Evolutionary conservation across 2,888 invertebrate species (phyloP).

Genomic region (Andrena marginata): DNA sequence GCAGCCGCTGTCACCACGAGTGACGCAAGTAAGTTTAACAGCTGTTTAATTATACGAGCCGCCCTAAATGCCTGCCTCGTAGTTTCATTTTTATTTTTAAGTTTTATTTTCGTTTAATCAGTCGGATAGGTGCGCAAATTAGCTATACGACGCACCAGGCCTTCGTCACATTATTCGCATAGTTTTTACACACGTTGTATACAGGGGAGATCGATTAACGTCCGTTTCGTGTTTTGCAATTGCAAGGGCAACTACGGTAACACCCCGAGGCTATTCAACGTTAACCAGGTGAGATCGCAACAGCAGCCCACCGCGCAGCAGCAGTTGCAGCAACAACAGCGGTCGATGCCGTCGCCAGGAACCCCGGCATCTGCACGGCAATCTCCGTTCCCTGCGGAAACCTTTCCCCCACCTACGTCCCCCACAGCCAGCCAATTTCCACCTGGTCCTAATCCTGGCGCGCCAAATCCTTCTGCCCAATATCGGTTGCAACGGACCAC

Average conservation of each 20-base stretch:
- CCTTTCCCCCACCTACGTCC: slow-evolving; percentile 86
- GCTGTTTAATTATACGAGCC: slow-evolving; percentile 42
- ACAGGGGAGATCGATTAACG: not conserved
- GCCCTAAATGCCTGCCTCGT: slow-evolving; percentile 48
- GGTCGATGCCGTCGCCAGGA: slow-evolving; percentile 91
- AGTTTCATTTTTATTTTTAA: slow-evolving; percentile 53
- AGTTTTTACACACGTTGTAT: not conserved
- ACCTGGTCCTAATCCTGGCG: slow-evolving; percentile 81
- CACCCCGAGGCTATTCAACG: slow-evolving; percentile 83
- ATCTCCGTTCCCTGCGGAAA: slow-evolving; percentile 86
- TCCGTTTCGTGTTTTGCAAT: slow-evolving; percentile 27
- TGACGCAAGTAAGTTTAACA: slow-evolving; percentile 84
- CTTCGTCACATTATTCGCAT: not conserved
- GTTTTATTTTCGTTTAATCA: slow-evolving; percentile 43
- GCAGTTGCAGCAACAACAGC: slow-evolving; percentile 88
- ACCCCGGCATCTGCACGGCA: slow-evolving; percentile 86
- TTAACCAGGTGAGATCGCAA: slow-evolving; percentile 85
- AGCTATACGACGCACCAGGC: not conserved
- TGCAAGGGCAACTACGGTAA: slow-evolving; percentile 81
- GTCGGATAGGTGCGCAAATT: slow-evolving; percentile 4
- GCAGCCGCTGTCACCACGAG: slow-evolving; percentile 87
- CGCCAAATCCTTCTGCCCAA: slow-evolving; percentile 84
- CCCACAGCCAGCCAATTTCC: slow-evolving; percentile 86
- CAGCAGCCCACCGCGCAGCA: slow-evolving; percentile 84
- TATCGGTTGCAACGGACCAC: slow-evolving; percentile 88